Percentiles rank a stretch among this genome's conserved stretches.
Evolutionary conservation across 2,888 invertebrate genomes (phyloP).

Genomic region (Callimorpha dominula): DNA sequence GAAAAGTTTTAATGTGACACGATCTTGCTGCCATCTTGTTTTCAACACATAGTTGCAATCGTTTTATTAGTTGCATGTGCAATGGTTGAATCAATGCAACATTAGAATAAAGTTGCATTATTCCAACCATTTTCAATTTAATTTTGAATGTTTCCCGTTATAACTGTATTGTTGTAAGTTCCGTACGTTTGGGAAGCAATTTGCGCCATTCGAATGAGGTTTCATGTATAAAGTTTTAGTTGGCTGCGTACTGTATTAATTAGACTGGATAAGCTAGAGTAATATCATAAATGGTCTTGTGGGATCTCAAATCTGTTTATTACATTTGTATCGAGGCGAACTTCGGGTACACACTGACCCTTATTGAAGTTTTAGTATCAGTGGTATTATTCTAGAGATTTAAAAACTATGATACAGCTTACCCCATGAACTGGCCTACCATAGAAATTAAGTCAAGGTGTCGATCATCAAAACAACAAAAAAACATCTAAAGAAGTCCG

Average conservation of each 20-base stretch:
- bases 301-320: conserved; percentile 18
- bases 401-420: not conserved
- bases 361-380: not conserved
- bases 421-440: too few relatives aligned
- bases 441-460: too few relatives aligned
- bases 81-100: too few relatives aligned
- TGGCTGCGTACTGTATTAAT: conserved; percentile 12
- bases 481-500: too few relatives aligned
- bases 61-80: conserved; percentile 65
- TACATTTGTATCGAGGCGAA: conserved; percentile 3
- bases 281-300: conserved; percentile 14
- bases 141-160: conserved; percentile 34
- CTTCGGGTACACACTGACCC: conserved; percentile 3
- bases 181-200: conserved; percentile 36
- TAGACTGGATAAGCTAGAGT: conserved; percentile 12
- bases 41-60: conserved; percentile 58
- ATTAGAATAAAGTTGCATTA: conserved; percentile 59
- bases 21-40: conserved; percentile 63
- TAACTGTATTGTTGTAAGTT: conserved; percentile 30
- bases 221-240: conserved; percentile 29
- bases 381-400: not conserved
- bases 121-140: conserved; percentile 45
- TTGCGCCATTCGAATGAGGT: conserved; percentile 26
- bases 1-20: conserved; percentile 56
- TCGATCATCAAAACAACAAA: too few relatives aligned